Evolutionary conservation across 2,888 invertebrate species (phyloP).

Genomic region (Enoplolaimus lenunculus): DNA sequence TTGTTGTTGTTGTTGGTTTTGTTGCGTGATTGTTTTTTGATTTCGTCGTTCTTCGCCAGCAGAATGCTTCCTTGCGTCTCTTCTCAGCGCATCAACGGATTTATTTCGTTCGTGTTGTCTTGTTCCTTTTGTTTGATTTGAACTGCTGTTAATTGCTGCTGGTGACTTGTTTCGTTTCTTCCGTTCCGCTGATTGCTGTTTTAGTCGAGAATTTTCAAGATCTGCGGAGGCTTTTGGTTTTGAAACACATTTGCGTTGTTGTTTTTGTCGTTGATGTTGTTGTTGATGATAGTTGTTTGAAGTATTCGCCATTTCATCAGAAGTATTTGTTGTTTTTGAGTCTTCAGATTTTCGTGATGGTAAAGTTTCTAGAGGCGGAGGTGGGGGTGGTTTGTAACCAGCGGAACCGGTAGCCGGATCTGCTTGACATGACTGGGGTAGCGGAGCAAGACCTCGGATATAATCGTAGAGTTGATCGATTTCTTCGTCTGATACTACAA

Average conservation of each 20-base stretch:
- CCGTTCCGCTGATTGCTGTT: not conserved
- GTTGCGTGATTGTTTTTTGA: not conserved
- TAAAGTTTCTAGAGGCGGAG: conserved; percentile 78
- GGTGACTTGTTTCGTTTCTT: not conserved
- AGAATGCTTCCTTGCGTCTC: not conserved
- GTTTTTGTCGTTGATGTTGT: too few species aligned
- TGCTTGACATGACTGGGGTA: conserved; percentile 52
- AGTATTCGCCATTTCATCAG: too few species aligned
- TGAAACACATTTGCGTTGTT: too few species aligned
- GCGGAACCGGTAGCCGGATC: too few species aligned
- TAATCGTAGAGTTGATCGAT: conserved; percentile 93
- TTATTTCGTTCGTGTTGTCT: too few species aligned
- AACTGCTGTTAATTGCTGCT: too few species aligned
- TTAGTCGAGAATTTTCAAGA: not conserved
- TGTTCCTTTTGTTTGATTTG: not conserved
- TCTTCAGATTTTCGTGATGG: conserved; percentile 49
- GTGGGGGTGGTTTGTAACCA: conserved; percentile 56
- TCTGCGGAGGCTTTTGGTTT: not conserved
- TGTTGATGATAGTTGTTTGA: too few species aligned
- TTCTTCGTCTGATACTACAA: conserved; percentile 57
- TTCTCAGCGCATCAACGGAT: too few species aligned
- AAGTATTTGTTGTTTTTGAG: conserved; percentile 14
- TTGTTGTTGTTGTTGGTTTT: not conserved
- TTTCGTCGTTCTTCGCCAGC: not conserved
- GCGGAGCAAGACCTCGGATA: conserved; percentile 75